phyloP scores from a whole-genome alignment of 2,888 invertebrate genomes.

The Lasioglossum marginatum region DNA sequence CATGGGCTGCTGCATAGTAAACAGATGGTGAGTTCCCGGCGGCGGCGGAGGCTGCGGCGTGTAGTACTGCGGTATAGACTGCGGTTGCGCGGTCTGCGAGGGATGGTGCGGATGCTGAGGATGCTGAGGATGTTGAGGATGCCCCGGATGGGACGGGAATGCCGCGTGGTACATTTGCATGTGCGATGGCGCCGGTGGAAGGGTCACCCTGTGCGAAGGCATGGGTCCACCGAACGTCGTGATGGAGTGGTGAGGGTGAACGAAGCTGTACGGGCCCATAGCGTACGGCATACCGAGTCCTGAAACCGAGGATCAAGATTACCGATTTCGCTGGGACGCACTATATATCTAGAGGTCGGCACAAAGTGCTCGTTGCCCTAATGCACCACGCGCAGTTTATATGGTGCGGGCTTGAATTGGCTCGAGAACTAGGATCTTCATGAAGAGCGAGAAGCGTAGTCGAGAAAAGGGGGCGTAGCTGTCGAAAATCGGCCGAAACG shows the following conservation, averaged over 20 bases:
- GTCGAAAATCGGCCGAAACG: no score
- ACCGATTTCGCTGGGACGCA: background rate
- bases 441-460: no score
- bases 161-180: slow-evolving; percentile 86
- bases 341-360: no score
- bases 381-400: no score
- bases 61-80: slow-evolving; percentile 85
- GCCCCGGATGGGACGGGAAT: slow-evolving; percentile 80
- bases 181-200: slow-evolving; percentile 85
- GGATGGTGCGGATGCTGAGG: slow-evolving; percentile 79
- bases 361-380: no score
- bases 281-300: slow-evolving; percentile 87
- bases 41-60: slow-evolving; percentile 81
- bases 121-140: slow-evolving; percentile 85
- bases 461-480: no score
- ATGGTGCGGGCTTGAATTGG: no score
- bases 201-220: slow-evolving; percentile 85
- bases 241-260: slow-evolving; percentile 87
- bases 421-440: no score
- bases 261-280: slow-evolving; percentile 89
- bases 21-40: slow-evolving; percentile 82
- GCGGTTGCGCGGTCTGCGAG: slow-evolving; percentile 85
- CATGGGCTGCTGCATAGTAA: slow-evolving; percentile 82
- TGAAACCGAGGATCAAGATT: slow-evolving; percentile 43
- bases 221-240: slow-evolving; percentile 86